phyloP scores from a whole-genome alignment of 2,888 invertebrate species.

The Drosophila ezoana region DNA sequence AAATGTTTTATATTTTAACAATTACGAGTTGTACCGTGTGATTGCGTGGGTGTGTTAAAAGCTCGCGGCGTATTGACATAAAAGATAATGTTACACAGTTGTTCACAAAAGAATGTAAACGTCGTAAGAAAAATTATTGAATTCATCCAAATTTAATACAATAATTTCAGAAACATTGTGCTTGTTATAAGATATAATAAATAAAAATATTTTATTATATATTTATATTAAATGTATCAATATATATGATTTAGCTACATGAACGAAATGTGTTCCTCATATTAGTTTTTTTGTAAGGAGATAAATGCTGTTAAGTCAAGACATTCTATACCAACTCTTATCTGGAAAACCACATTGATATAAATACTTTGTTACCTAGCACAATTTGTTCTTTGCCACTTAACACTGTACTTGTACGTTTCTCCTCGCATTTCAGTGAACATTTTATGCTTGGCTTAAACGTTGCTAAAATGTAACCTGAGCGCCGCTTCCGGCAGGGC shows the following conservation, averaged over 20 bases:
- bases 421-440: constrained; percentile 40
- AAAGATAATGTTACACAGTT: not conserved
- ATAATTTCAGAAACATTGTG: no score
- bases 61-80: constrained; percentile 8
- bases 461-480: constrained; percentile 69
- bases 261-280: no score
- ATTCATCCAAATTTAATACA: no score
- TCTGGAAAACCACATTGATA: not conserved
- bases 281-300: no score
- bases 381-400: constrained; percentile 3
- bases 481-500: constrained; percentile 68
- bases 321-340: no score
- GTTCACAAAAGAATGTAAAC: not conserved
- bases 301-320: no score
- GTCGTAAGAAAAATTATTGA: no score
- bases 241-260: no score
- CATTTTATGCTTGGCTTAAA: constrained; percentile 68
- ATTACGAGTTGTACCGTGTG: not conserved
- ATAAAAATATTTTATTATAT: no score
- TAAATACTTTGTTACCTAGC: not conserved
- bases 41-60: not conserved
- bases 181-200: no score
- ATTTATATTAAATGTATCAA: no score
- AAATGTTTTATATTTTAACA: constrained; percentile 14
- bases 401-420: constrained; percentile 17